Base-by-base conservation (phyloP, 2,797 vertebrate species). In the Girardinus metallicus region DNA sequence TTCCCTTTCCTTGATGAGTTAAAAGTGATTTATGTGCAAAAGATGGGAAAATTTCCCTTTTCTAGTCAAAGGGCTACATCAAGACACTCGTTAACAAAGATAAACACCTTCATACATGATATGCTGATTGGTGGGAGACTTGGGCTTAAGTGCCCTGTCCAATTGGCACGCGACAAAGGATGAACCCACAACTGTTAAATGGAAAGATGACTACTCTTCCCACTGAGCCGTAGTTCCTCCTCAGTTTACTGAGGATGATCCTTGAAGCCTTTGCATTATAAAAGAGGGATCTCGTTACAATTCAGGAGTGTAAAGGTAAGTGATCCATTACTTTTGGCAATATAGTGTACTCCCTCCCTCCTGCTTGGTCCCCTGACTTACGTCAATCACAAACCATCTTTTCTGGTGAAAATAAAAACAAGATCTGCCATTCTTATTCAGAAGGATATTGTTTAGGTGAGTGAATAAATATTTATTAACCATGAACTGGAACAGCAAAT, bases 351-450 rank as follows among this genome's bases (percentile, higher is more conserved):
- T 64, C 34, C 15, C 31, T 36, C 64, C 64, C 36, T 70, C 12
- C 66, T 43, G 9, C 66, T 43, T 66, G 23, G 21, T n/a, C 39
- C 66, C 23, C 12, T 1, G 76, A 81, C 53, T 36, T 76, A 1
- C 62, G 74, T 83, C 81, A 80, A 80, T 82, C 81, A 87, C 51
- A 55, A 79, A 47, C 47, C 29, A 36, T 18, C 68, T 76, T 51
- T 83, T 43, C 80, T 26, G 83, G 49, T 74, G 70, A 79, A 86
- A 79, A 9, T 72, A 79, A 82, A 81, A 80, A 75, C 18, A 79
- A 85, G 82, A 73, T 66, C 66, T 55, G 26, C n/a, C 77, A 73
- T 78, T 71, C 62, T 74, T 68, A 80, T 75, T 82, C 70, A 0
- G 0, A 76, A 80, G 80, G 43, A 75, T 18, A 77, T 2, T 78